Conservation (phyloP, 1,140 invertebrate species). For the Aphis craccivora region DNA sequence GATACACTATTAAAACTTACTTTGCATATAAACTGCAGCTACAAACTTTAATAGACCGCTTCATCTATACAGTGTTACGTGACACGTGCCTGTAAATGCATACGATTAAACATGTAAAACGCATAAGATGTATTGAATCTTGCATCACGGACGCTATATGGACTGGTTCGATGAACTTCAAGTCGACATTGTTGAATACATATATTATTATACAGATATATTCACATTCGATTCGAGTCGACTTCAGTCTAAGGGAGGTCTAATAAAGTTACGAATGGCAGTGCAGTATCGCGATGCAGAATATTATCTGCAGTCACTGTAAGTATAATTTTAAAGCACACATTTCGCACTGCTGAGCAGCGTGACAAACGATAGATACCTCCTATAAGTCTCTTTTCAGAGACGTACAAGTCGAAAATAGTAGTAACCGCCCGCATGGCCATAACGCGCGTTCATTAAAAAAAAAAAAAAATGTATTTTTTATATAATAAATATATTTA, state of each 20-base stretch:
- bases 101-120: neutral
- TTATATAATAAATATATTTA: neutral
- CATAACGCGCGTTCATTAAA: slow-evolving; percentile 31
- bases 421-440: neutral
- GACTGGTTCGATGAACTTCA: neutral
- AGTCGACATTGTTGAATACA: neutral
- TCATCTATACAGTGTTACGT: neutral
- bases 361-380: neutral
- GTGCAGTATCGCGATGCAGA: neutral
- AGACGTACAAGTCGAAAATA: neutral
- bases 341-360: neutral
- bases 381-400: neutral
- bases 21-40: neutral
- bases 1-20: neutral
- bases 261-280: neutral
- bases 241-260: neutral
- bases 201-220: neutral
- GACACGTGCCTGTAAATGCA: neutral
- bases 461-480: neutral
- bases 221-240: neutral
- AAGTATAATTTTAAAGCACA: neutral
- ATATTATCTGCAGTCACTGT: neutral
- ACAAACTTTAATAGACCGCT: neutral
- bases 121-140: neutral
- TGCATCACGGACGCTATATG: no score